phyloP scores from a whole-genome alignment of 2,113 vertebrate genomes.

The Atractosteus spatula region DNA sequence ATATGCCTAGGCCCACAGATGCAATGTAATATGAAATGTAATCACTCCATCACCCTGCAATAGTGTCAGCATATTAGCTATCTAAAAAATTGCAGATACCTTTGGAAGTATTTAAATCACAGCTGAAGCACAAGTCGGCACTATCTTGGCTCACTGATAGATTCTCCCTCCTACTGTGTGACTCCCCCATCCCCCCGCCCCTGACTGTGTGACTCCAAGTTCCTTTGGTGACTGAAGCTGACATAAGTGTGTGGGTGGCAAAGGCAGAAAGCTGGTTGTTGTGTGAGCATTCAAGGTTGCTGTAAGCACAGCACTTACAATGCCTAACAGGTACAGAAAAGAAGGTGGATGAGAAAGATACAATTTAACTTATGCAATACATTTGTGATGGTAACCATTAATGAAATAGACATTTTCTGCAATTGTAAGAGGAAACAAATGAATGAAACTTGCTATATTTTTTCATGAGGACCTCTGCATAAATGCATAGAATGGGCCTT shows the following conservation, averaged over 20 bases:
- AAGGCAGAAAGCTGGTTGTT: not conserved
- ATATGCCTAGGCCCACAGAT: conserved; percentile 17
- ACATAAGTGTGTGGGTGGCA: not conserved
- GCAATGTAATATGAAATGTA: conserved; percentile 37
- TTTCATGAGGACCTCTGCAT: no score
- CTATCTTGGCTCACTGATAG: not conserved
- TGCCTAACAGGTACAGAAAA: not conserved
- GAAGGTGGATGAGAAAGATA: not conserved
- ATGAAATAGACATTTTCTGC: no score
- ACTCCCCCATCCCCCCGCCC: no score
- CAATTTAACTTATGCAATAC: no score
- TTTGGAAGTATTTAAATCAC: conserved; percentile 20
- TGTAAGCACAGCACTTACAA: not conserved
- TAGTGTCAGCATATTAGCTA: conserved; percentile 11
- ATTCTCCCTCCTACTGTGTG: not conserved
- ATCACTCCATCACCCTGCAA: conserved; percentile 33
- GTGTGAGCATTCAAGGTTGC: not conserved
- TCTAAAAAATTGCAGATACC: conserved; percentile 31
- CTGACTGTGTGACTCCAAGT: not conserved
- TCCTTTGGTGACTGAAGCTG: not conserved
- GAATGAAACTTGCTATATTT: no score
- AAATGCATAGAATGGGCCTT: no score
- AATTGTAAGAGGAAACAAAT: no score
- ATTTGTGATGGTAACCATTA: no score
- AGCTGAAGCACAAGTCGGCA: not conserved